Conservation (phyloP, 2,888 invertebrate genomes). For the Drosophila picticornis region DNA sequence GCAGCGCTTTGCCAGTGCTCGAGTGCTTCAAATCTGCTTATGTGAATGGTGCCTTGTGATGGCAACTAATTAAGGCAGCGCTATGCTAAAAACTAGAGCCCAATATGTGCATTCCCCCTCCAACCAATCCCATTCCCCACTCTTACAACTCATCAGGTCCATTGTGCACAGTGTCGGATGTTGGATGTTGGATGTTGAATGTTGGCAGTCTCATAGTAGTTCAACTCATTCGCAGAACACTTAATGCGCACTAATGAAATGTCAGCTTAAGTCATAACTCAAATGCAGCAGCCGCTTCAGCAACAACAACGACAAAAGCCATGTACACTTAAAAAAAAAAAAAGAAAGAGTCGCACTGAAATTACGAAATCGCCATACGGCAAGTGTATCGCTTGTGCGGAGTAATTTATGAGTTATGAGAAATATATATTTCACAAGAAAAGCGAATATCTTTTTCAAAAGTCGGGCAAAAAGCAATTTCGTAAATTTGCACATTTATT, state of each 20-base stretch:
- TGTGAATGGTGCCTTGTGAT: conserved; percentile 53
- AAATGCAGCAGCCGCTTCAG: conserved; percentile 61
- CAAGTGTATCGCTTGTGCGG: background rate
- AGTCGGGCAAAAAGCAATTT: too few relatives aligned
- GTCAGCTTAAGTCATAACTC: conserved; percentile 84
- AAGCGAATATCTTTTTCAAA: background rate
- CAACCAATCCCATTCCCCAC: background rate
- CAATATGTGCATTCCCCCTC: background rate
- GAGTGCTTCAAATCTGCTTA: conserved; percentile 34
- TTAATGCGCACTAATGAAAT: conserved; percentile 83
- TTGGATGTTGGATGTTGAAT: conserved; percentile 17
- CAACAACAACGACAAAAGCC: conserved; percentile 27
- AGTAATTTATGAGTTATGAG: background rate
- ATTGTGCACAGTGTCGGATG: conserved; percentile 29
- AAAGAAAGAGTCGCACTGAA: background rate
- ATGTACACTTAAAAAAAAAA: conserved; percentile 4
- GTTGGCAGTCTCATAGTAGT: conserved; percentile 48
- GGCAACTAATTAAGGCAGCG: conserved; percentile 69
- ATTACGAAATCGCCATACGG: background rate
- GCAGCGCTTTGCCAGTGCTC: conserved; percentile 32
- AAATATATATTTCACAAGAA: background rate
- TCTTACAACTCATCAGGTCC: conserved; percentile 3
- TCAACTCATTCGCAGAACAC: conserved; percentile 78
- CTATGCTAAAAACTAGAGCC: conserved; percentile 31
- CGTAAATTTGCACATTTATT: background rate